phyloP scores from a whole-genome alignment of 2,888 invertebrate species.

The Brachylomia viminalis region DNA sequence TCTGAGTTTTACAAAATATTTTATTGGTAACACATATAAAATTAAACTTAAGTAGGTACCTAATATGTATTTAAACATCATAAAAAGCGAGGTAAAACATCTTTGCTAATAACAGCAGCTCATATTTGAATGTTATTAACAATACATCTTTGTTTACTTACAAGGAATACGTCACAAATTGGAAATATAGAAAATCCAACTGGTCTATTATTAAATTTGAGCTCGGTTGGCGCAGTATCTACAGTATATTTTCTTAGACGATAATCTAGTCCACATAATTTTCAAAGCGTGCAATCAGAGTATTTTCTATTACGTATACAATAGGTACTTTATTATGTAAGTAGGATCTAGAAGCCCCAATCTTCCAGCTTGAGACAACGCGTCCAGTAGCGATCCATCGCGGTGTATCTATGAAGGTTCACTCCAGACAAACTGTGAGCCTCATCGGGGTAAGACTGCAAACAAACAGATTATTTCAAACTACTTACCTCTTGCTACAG shows the following conservation, averaged over 20 bases:
- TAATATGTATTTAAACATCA: slow-evolving; percentile 18
- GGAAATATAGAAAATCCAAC: not conserved
- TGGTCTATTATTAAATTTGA: not conserved
- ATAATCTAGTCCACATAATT: not conserved
- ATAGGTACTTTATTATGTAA: slow-evolving; percentile 1
- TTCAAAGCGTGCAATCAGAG: not conserved
- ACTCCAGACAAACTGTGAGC: slow-evolving; percentile 93
- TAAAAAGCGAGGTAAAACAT: slow-evolving; percentile 14
- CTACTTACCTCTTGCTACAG: no score
- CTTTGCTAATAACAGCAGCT: not conserved
- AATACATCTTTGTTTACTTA: not conserved
- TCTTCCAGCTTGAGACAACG: slow-evolving; percentile 86
- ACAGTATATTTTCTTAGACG: not conserved
- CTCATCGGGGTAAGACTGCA: slow-evolving; percentile 96
- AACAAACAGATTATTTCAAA: slow-evolving; percentile 52
- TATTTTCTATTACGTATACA: slow-evolving; percentile 21
- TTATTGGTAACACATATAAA: slow-evolving; percentile 44
- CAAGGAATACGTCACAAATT: slow-evolving; percentile 8
- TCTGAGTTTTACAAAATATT: slow-evolving; percentile 14
- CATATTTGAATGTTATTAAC: not conserved
- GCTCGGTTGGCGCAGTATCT: not conserved
- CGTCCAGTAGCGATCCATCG: slow-evolving; percentile 94
- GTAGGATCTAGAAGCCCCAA: slow-evolving; percentile 33
- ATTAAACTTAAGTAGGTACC: slow-evolving; percentile 18
- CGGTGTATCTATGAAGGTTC: slow-evolving; percentile 94